phyloP scores from a whole-genome alignment of 1,140 invertebrate species.

The Prorops nasuta region DNA sequence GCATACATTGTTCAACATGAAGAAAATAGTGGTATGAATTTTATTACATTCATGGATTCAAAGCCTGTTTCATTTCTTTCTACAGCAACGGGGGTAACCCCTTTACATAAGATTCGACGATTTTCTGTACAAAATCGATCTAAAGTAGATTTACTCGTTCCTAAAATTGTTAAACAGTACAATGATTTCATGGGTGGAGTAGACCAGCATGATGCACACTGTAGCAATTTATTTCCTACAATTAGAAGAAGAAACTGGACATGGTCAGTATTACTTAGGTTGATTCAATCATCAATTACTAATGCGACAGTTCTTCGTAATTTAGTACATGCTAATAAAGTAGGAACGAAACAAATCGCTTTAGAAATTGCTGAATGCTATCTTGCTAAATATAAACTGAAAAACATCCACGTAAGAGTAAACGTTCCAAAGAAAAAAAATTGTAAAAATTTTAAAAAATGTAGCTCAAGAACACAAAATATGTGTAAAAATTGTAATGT shows the following conservation, averaged over 20 bases:
- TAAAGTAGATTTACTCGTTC: not conserved
- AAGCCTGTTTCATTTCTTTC: constrained; percentile 13
- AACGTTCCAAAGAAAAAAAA: constrained; percentile 3
- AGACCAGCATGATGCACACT: constrained; percentile 13
- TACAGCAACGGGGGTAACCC: constrained; percentile 5
- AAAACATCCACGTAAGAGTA: constrained; percentile 2
- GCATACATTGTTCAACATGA: not conserved
- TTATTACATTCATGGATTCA: constrained; percentile 11
- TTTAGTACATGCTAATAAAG: constrained; percentile 2
- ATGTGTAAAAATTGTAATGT: constrained; percentile 7
- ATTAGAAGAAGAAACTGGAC: constrained; percentile 25
- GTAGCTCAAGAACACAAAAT: constrained; percentile 4
- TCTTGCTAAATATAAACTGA: constrained; percentile 4
- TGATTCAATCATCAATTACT: constrained; percentile 18
- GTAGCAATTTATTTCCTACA: constrained; percentile 17
- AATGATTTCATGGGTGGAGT: constrained; percentile 18
- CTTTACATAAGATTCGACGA: constrained; percentile 2
- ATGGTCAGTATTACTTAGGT: constrained; percentile 12
- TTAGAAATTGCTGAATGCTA: constrained; percentile 10
- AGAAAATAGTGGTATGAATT: constrained; percentile 8
- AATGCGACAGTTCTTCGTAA: constrained; percentile 21
- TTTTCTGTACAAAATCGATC: not conserved
- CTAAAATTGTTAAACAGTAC: not conserved
- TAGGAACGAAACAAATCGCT: not conserved
- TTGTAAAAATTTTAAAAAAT: constrained; percentile 5